phyloP scores from a whole-genome alignment of 2,113 vertebrate genomes.

The Psittacula cyanocephala region DNA sequence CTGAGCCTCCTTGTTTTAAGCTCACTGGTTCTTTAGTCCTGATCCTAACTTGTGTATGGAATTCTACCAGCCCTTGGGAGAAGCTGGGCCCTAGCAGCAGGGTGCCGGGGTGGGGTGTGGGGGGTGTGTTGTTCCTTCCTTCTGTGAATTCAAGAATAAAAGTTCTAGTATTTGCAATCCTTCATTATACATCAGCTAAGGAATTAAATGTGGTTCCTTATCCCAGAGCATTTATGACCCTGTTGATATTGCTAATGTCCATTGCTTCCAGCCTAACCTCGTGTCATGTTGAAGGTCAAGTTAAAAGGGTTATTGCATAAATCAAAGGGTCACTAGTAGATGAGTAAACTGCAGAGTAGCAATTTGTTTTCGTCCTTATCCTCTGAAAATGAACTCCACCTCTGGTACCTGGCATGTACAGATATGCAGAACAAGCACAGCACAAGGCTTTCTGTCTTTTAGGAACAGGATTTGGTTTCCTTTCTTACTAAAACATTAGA shows the following conservation, averaged over 20 bases:
- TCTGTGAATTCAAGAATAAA: not conserved
- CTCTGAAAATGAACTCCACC: not conserved
- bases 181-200: not conserved
- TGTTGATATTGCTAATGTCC: fast-evolving
- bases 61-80: not conserved
- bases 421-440: not conserved
- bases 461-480: not conserved
- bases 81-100: not conserved
- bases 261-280: fast-evolving
- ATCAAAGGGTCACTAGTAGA: not conserved
- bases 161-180: not conserved
- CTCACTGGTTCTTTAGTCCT: not conserved
- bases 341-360: not conserved
- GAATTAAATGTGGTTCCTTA: not conserved
- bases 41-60: not conserved
- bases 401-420: not conserved
- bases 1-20: not conserved
- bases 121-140: not conserved
- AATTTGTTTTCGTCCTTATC: not conserved
- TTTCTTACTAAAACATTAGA: not conserved
- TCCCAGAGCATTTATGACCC: not conserved
- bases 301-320: not conserved
- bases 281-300: not conserved
- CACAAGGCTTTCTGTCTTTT: not conserved
- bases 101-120: no score